Percentiles rank a stretch among this genome's conserved stretches.
These are phyloP conservation scores for Leptogaster cylindrica DNA, from an alignment of 2,888 invertebrate species.

Conservation along the genomic window DNA sequence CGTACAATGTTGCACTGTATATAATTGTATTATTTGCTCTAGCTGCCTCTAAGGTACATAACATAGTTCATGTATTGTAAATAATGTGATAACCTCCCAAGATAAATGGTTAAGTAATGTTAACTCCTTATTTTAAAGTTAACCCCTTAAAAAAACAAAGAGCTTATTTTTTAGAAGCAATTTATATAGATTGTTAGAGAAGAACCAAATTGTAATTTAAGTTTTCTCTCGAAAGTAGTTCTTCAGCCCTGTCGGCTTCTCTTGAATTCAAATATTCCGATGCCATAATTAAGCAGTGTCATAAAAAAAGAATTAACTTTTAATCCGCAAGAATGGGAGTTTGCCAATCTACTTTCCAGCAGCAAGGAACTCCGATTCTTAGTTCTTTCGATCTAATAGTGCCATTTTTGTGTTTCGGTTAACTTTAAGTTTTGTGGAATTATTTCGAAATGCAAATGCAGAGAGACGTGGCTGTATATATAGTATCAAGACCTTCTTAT, in stretches of 20 bases:
- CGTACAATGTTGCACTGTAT: background rate
- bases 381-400: slow-evolving; percentile 1
- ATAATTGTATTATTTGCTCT: slow-evolving; percentile 30
- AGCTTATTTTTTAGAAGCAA: slow-evolving; percentile 47
- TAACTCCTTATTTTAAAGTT: slow-evolving; percentile 38
- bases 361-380: slow-evolving; percentile 1
- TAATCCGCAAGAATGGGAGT: no score
- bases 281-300: slow-evolving; percentile 34
- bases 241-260: slow-evolving; percentile 7
- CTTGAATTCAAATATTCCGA: slow-evolving; percentile 9
- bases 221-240: slow-evolving; percentile 9
- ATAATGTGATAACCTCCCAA: slow-evolving; percentile 45
- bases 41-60: slow-evolving; percentile 7
- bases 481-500: slow-evolving; percentile 46
- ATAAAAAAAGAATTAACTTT: slow-evolving; percentile 23
- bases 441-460: background rate
- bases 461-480: background rate
- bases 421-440: background rate
- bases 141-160: slow-evolving; percentile 42
- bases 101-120: slow-evolving; percentile 32
- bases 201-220: slow-evolving; percentile 39
- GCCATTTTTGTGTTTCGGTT: background rate
- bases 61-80: slow-evolving; percentile 31
- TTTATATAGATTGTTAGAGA: slow-evolving; percentile 28
- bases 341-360: no score